Evolutionary conservation across 2,888 invertebrate species (phyloP).

Genomic region (Hypselothyrea guttata): DNA sequence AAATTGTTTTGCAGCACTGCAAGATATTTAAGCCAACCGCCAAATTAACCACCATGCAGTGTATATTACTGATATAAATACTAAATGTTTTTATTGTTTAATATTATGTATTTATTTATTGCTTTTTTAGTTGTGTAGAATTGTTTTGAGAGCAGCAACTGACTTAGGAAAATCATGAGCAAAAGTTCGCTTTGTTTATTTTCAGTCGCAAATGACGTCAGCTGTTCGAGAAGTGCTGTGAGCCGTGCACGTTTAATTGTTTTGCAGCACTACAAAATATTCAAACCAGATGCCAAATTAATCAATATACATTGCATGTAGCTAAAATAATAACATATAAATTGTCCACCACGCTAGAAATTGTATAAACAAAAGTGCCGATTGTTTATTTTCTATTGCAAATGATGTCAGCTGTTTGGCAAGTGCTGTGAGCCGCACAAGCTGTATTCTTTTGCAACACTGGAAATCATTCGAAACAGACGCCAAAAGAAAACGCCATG

Average conservation of each 20-base stretch:
- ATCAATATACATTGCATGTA: too few relatives aligned
- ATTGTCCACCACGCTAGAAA: too few relatives aligned
- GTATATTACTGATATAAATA: too few relatives aligned
- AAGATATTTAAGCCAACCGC: not conserved
- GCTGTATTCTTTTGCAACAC: not conserved
- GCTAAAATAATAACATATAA: too few relatives aligned
- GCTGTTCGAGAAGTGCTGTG: constrained; percentile 36
- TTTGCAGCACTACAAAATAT: constrained; percentile 19
- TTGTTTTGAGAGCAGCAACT: too few relatives aligned
- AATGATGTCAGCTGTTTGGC: too few relatives aligned
- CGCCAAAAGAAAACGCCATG: constrained; percentile 45
- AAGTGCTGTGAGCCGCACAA: not conserved
- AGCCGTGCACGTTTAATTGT: not conserved
- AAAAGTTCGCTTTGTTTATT: constrained; percentile 51
- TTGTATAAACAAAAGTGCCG: too few relatives aligned
- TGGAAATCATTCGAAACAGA: constrained; percentile 18
- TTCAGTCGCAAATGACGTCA: constrained; percentile 60
- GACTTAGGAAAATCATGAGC: constrained; percentile 35
- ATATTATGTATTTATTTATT: too few relatives aligned
- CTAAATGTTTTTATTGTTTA: too few relatives aligned
- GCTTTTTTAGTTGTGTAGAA: not conserved
- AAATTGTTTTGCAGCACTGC: constrained; percentile 18
- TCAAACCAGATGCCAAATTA: constrained; percentile 1
- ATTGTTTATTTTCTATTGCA: too few relatives aligned
- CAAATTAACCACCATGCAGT: too few relatives aligned